Percentiles rank a stretch among this genome's conserved stretches.
Conservation (phyloP, 1,140 invertebrate species). For the Diplogasteroides magnus region DNA sequence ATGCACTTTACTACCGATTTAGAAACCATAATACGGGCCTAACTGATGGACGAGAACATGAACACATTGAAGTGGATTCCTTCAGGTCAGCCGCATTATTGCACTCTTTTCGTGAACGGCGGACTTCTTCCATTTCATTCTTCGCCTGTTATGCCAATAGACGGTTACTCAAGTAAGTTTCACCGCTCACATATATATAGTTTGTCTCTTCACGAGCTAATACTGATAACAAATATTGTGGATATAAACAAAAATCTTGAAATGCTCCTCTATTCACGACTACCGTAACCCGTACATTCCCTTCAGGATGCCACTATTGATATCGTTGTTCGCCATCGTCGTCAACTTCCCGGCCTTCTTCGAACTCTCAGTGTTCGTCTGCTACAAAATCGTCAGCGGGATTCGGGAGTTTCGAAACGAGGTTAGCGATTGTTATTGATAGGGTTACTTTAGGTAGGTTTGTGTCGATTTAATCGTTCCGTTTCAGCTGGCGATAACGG, state of each 20-base stretch:
- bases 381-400: constrained; percentile 10
- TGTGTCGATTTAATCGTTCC: too few relatives aligned
- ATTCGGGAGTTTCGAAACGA: not conserved
- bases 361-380: constrained; percentile 28
- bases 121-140: constrained; percentile 37
- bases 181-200: too few relatives aligned
- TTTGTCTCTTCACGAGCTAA: too few relatives aligned
- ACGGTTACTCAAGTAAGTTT: constrained; percentile 29
- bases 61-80: not conserved
- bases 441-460: not conserved
- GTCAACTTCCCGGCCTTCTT: constrained; percentile 46
- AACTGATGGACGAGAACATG: not conserved
- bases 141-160: constrained; percentile 40
- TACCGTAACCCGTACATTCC: too few relatives aligned
- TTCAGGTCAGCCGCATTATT: constrained; percentile 15
- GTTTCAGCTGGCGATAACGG: constrained; percentile 33
- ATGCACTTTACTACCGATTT: too few relatives aligned
- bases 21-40: too few relatives aligned
- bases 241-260: too few relatives aligned
- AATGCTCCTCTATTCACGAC: too few relatives aligned
- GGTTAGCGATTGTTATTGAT: not conserved
- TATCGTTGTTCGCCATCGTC: constrained; percentile 36
- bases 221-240: too few relatives aligned
- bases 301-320: constrained; percentile 39
- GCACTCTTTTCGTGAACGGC: constrained; percentile 39